A percentile compares a stretch with the other conserved stretches of the same genome.
Evolutionary conservation across 2,113 vertebrate genomes (phyloP).

Genomic region (Strix aluco): DNA sequence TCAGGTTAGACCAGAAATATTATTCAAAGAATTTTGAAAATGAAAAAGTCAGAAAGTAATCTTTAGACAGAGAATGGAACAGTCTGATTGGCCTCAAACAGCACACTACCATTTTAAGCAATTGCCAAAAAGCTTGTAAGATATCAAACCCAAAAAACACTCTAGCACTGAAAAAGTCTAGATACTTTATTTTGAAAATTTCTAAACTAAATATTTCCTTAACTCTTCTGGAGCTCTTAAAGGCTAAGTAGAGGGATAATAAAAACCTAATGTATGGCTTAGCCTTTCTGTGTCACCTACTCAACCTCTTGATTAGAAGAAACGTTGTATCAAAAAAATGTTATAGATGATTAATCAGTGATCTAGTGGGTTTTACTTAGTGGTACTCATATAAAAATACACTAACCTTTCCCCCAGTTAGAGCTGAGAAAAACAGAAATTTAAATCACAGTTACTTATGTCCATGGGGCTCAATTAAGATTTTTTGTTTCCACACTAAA

Average conservation of each 20-base stretch:
- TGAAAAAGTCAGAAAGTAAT: not conserved
- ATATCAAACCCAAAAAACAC: not conserved
- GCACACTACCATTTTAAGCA: not conserved
- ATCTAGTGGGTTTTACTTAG: conserved; percentile 29
- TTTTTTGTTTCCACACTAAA: not conserved
- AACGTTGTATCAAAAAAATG: not conserved
- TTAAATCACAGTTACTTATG: not conserved
- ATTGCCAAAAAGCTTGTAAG: not conserved
- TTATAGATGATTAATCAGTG: not conserved
- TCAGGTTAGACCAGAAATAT: not conserved
- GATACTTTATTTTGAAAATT: not conserved
- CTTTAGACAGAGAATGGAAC: not conserved
- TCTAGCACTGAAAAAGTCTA: not conserved
- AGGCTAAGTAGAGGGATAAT: not conserved
- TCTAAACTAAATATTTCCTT: not conserved
- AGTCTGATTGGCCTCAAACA: not conserved
- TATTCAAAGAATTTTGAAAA: not conserved
- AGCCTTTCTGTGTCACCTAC: not conserved
- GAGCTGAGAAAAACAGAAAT: not conserved
- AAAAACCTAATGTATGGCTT: not conserved
- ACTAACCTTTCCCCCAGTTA: not conserved
- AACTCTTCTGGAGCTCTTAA: not conserved
- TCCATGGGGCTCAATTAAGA: conserved; percentile 15
- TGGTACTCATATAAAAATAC: not conserved
- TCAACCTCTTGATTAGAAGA: not conserved